A percentile compares a stretch with the other conserved stretches of the same genome.
phyloP scores from a whole-genome alignment of 2,797 vertebrate genomes.

The Yasuhikotakia modesta region DNA sequence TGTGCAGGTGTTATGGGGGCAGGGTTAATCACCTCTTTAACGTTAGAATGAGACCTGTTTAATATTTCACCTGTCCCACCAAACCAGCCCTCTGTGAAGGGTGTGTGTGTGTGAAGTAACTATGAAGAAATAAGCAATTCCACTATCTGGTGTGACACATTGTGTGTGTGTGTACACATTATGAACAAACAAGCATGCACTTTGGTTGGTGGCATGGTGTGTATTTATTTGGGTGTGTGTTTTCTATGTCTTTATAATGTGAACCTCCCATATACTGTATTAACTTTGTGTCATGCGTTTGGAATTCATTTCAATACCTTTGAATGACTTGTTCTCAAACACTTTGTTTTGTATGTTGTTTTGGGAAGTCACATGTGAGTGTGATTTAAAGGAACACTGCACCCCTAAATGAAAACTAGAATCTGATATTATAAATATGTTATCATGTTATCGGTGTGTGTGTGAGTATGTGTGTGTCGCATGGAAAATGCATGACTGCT shows the following conservation, averaged over 20 bases:
- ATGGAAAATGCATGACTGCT: no score
- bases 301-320: neutral
- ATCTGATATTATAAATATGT: no score
- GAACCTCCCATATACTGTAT: neutral
- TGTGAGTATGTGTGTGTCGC: no score
- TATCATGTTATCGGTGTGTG: no score
- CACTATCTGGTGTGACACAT: slow-evolving; percentile 20
- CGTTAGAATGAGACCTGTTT: slow-evolving; percentile 48
- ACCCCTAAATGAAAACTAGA: neutral
- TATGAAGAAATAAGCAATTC: slow-evolving; percentile 12
- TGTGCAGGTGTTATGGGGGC: slow-evolving; percentile 36
- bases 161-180: slow-evolving; percentile 2
- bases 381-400: neutral
- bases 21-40: slow-evolving; percentile 53
- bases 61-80: slow-evolving; percentile 62
- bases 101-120: slow-evolving; percentile 3
- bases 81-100: slow-evolving; percentile 40
- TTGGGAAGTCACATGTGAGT: neutral
- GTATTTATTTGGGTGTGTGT: slow-evolving; percentile 24
- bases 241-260: neutral
- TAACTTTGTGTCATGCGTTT: neutral
- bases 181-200: neutral
- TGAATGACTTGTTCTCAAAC: neutral
- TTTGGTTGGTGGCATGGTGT: neutral
- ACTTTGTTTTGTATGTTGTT: neutral